phyloP scores from a whole-genome alignment of 1,140 invertebrate species.

The Orchestia grillus region DNA sequence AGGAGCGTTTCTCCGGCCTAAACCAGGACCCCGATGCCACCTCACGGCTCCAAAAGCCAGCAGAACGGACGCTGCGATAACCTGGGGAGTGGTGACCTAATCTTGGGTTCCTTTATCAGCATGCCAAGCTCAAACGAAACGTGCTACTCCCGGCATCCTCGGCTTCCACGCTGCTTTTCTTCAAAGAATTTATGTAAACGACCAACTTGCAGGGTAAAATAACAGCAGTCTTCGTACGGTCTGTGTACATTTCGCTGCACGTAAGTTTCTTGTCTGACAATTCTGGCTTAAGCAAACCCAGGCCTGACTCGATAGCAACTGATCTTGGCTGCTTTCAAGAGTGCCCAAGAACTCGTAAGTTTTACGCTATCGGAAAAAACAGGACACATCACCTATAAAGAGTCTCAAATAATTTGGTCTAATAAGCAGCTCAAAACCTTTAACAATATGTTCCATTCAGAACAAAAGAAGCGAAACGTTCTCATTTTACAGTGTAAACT shows the following conservation, averaged over 20 bases:
- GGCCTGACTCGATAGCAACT: not conserved
- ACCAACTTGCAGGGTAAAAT: not conserved
- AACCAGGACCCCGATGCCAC: not conserved
- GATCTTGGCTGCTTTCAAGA: not conserved
- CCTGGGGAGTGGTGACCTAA: not conserved
- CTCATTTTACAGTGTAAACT: not conserved
- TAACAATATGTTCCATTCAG: too few relatives aligned
- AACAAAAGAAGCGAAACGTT: not conserved
- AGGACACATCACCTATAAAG: too few relatives aligned
- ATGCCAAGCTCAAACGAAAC: not conserved
- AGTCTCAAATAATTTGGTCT: too few relatives aligned
- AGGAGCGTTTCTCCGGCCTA: not conserved
- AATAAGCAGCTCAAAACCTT: too few relatives aligned
- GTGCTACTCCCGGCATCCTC: not conserved
- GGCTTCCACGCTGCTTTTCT: not conserved
- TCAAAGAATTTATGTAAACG: not conserved
- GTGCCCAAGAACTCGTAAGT: not conserved
- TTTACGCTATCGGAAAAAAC: not conserved
- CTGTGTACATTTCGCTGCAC: not conserved
- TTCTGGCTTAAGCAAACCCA: not conserved
- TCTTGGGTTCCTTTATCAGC: not conserved
- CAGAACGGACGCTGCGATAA: not conserved
- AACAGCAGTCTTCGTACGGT: not conserved
- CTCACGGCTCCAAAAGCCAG: not conserved
- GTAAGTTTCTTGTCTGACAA: not conserved